Base-by-base conservation (phyloP, 2,888 invertebrate species). In the Pollenia griseotomentosa region DNA sequence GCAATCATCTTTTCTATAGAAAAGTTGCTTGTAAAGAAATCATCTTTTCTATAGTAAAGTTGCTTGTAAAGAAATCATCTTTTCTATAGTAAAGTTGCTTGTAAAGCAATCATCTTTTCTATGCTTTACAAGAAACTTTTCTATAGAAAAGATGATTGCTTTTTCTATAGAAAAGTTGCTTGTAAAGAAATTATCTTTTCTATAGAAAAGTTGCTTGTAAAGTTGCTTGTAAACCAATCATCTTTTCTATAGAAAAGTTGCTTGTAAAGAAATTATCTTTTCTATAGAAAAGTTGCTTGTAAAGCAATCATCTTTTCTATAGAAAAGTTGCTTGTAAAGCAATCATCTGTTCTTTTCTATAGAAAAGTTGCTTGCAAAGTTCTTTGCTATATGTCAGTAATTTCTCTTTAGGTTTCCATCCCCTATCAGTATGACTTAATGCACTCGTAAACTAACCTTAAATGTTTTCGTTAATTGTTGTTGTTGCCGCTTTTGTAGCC, bases 391-490 rank as follows among this genome's bases (percentile, higher is more conserved):
- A 6, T 33, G 33, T 0, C 33, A 40, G 4, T 12, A 16, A 16
- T 3, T n/a, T 14, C 33, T 59, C 12, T 6, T 2, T 0, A 1
- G 48, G 46, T 14, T 33, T 33, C 63, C 70, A 61, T 77, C 75
- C 53, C 61, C 42, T 19, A 19, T 5, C 51, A 2, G 5, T 70
- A 63, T 46, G 61, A 70, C 68, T 63, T 53, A 55, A 33, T 61
- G 19, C 8, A 14, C 23, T 57, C 33, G 59, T 51, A 75, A 83
- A 44, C 53, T 75, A 68, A 70, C 53, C 61, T 55, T 68, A 70
- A 63, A 46, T 70, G 46, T 61, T 83, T 75, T 83, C 55, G 75
- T 55, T 68, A 68, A 61, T 68, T 77, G 70, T 75, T 53, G 51
- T 68, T 75, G 44, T 83, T 77, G 83, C 16, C n/a, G 19, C 44